Base-by-base conservation (phyloP, 2,113 vertebrate species). In the Pimephales promelas region DNA sequence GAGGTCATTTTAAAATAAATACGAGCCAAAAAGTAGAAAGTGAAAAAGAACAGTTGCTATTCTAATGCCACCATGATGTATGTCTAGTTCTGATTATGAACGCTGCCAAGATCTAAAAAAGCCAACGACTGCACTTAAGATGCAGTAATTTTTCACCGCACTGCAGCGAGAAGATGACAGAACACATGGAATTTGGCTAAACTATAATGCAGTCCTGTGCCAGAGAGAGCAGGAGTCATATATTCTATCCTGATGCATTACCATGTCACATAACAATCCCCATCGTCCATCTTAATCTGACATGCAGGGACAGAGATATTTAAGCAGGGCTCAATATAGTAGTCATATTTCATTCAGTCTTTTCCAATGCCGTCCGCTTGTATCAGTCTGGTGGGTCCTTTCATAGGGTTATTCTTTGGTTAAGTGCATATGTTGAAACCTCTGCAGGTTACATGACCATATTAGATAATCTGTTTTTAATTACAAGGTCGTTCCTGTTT, bases 301-400 rank as follows among this genome's bases (percentile, higher is more conserved):
- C 59, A 79, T 49, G 59, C 40, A 79, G 77, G 43, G 77, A 79
- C 77, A 79, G 59, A 79, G 77, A 79, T 79, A 79, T 79, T 79
- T 79, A 79, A 66, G 59, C 59, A 64, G 77, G 40, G 77, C 77
- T 79, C 57, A 31, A 79, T 79, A 79, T 66, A 79, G 59, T 64
- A 45, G 77, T 79, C 77, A 79, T 79, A 79, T 79, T 79, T 79
- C 77, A 66, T 64, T 79, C 26, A 66, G 43, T 49, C 36, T 62
- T 79, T 79, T 26, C 28, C 61, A 7, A 8, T 79, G 59, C 45
- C n/a, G 76, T 62, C 76, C 1, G 2, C 57, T 28, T 28, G n/a
- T 10, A 10, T 47, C 40, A 66, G 40, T 18, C 59, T 45, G 24
- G 40, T 64, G 43, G 59, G 24, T 79, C 24, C 64, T 68, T 68